phyloP scores from a whole-genome alignment of 1,140 invertebrate genomes.

The Drosophila busckii region DNA sequence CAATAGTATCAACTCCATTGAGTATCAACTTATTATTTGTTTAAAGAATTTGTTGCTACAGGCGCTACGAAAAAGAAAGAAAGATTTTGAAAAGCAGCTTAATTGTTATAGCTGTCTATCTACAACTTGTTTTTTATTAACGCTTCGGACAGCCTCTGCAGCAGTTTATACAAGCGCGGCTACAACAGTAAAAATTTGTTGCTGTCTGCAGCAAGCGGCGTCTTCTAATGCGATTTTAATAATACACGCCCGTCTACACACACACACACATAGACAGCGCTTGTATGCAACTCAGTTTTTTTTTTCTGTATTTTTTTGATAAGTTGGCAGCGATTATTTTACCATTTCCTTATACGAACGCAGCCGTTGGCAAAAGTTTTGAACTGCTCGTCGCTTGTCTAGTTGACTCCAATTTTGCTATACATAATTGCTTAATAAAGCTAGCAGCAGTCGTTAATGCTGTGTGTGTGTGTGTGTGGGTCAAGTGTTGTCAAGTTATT shows the following conservation, averaged over 20 bases:
- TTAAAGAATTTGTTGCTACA: conserved; percentile 1
- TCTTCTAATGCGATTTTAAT: conserved; percentile 78
- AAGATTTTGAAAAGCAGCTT: conserved; percentile 60
- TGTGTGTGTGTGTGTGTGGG: conserved; percentile 16
- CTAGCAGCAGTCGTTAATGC: conserved; percentile 23
- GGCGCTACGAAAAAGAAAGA: conserved; percentile 24
- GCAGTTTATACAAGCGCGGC: conserved; percentile 70
- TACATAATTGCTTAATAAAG: conserved; percentile 70
- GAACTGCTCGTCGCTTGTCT: conserved; percentile 19
- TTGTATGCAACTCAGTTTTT: neutral
- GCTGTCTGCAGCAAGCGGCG: conserved; percentile 39
- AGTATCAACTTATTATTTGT: conserved; percentile 1
- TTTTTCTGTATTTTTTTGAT: conserved; percentile 46
- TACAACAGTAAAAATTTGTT: conserved; percentile 20
- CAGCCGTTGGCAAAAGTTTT: conserved; percentile 16
- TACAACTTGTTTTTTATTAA: conserved; percentile 9
- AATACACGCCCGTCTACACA: conserved; percentile 67
- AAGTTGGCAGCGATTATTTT: conserved; percentile 76
- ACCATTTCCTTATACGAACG: conserved; percentile 57
- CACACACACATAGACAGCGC: neutral
- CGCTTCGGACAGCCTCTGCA: conserved; percentile 23
- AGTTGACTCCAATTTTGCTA: conserved; percentile 51
- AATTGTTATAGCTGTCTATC: conserved; percentile 52
- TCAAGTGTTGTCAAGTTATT: conserved; percentile 12
- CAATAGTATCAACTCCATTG: too few species aligned